Conservation (phyloP, 2,888 invertebrate species). For the Tenthredo amoena region DNA sequence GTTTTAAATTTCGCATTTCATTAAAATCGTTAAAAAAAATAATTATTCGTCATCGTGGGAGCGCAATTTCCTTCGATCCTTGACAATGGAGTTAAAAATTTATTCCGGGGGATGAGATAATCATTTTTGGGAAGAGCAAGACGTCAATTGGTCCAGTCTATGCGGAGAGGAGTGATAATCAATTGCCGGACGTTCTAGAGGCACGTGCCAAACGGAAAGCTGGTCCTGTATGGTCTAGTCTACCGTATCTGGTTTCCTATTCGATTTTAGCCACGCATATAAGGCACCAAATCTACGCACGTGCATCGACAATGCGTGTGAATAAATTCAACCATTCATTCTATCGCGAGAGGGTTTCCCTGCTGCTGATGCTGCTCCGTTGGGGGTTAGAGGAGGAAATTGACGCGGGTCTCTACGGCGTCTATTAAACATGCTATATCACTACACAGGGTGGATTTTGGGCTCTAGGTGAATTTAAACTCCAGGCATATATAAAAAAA, state of each 20-base stretch:
- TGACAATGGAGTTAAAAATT: not conserved
- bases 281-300: conserved; percentile 40
- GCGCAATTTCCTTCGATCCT: not conserved
- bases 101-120: not conserved
- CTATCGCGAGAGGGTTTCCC: conserved; percentile 37
- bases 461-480: not conserved
- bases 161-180: conserved; percentile 43
- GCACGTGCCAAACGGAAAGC: conserved; percentile 41
- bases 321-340: conserved; percentile 46
- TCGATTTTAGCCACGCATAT: conserved; percentile 42
- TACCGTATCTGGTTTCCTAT: conserved; percentile 49
- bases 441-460: not conserved
- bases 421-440: conserved; percentile 2
- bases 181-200: conserved; percentile 48
- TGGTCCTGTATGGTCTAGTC: not conserved
- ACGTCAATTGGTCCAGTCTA: conserved; percentile 36
- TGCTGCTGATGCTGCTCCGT: not conserved
- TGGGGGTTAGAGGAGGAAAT: conserved; percentile 19
- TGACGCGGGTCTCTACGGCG: conserved; percentile 4
- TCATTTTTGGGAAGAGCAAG: not conserved
- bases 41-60: not conserved
- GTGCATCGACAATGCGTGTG: conserved; percentile 52
- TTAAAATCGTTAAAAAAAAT: not conserved
- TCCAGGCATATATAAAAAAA: not conserved
- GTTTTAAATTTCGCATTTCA: not conserved